Evolutionary conservation across 2,888 invertebrate species (phyloP).

Genomic region (Capitulum mitella): DNA sequence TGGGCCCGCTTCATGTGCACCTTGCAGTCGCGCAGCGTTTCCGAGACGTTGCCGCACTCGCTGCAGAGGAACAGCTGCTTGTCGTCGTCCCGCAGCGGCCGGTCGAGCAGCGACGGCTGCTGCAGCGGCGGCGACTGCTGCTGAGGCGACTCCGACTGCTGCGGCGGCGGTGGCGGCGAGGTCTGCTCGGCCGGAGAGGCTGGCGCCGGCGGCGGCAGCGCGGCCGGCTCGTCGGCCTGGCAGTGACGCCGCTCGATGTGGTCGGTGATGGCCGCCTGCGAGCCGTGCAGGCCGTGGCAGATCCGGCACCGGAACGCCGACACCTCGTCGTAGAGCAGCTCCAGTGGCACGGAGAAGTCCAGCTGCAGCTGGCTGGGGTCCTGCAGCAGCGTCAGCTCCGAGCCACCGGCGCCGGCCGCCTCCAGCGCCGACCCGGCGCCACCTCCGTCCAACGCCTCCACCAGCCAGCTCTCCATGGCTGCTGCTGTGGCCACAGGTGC

Average conservation of each 20-base stretch:
- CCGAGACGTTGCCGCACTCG: constrained; percentile 2
- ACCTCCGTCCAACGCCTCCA: not conserved
- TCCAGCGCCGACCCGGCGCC: not conserved
- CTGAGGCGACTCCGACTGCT: no score
- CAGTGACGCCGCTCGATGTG: constrained; percentile 10
- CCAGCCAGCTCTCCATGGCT: constrained; percentile 11
- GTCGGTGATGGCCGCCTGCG: not conserved
- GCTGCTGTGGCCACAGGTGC: no score
- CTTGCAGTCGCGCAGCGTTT: not conserved
- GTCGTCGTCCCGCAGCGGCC: not conserved
- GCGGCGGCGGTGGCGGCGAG: not conserved
- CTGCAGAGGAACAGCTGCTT: not conserved
- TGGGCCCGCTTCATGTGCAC: not conserved
- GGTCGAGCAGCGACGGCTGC: not conserved
- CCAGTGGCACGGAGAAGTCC: not conserved
- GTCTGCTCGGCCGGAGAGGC: not conserved
- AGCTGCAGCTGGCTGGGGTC: constrained; percentile 18
- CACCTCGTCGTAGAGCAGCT: constrained; percentile 14
- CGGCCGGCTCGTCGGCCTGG: not conserved
- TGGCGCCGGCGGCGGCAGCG: not conserved
- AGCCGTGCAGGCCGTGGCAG: not conserved
- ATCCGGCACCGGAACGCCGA: constrained; percentile 3
- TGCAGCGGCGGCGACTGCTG: no score
- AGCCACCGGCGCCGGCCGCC: not conserved
- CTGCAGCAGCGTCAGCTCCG: not conserved